phyloP scores from a whole-genome alignment of 1,140 invertebrate species.

The Drosophila carrolli region DNA sequence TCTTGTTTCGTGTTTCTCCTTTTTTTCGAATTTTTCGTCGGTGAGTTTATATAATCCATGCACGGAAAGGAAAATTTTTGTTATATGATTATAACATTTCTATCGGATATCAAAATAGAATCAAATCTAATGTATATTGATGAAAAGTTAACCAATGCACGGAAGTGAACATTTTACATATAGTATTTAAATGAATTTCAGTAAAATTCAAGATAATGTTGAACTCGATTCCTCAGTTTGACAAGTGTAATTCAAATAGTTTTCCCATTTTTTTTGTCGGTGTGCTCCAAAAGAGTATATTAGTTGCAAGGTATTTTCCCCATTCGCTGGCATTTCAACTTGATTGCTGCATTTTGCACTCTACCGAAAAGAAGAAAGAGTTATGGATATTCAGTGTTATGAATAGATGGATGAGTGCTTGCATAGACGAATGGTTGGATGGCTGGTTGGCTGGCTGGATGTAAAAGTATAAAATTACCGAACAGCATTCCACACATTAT shows the following conservation, averaged over 20 bases:
- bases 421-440: conserved; percentile 36
- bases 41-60: conserved; percentile 10
- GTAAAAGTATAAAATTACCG: conserved; percentile 67
- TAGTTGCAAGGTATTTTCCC: conserved; percentile 27
- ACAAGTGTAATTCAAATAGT: neutral
- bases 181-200: no score
- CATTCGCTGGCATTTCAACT: conserved; percentile 13
- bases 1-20: conserved; percentile 5
- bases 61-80: neutral
- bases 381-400: conserved; percentile 43
- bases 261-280: neutral
- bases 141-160: no score
- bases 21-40: neutral
- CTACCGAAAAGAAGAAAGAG: conserved; percentile 12
- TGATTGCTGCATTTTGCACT: conserved; percentile 25
- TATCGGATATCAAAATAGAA: no score
- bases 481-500: conserved; percentile 68
- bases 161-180: no score
- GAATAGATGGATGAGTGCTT: conserved; percentile 38
- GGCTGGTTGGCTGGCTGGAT: conserved; percentile 14
- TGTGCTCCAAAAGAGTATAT: conserved; percentile 22
- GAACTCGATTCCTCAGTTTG: neutral
- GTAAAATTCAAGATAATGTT: no score
- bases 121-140: no score
- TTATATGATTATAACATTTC: no score